Base-by-base conservation (phyloP, 2,888 invertebrate genomes). In the Epinotia ramella region DNA sequence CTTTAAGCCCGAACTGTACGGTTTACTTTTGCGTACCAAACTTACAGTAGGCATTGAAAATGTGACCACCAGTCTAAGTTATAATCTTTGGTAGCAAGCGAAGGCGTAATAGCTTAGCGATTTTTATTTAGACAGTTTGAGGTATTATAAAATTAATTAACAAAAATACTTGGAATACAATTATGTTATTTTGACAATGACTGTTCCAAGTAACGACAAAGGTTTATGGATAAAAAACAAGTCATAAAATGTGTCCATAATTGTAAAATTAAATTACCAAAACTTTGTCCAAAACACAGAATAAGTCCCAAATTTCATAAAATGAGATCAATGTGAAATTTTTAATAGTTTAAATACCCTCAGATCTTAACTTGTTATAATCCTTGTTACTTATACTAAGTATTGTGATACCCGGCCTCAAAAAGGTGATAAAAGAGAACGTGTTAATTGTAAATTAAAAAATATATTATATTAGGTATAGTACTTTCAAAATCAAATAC, bases 241-340 rank as follows among this genome's bases (percentile, higher is more conserved):
- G 53, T 53, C 0, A n/a, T 53, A 53, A 1, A 53, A n/a, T 53
- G 53, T 53, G n/a, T 16, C 33, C 33, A 49, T 12, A 13, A 44
- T 44, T 44, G 44, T 44, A 13, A 13, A 12, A 49, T 16, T 49
- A 3, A 49, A 13, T 49, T 5, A 49, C 16, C 49, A 49, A 28
- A 28, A 2, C 13, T 13, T 16, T 13, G 7, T 4, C 60, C n/a
- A 53, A 65, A 60, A 53, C 1, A 16, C 53, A 20, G 33, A n/a
- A 65, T 20, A 64, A 24, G 46, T 28, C 24, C 11, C 44, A 65
- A 57, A 46, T 57, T 16, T n/a, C 46, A 64, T 12, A 40, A 53
- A 44, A 28, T 75, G 75, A 75, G 75, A 75, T 75, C 75, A 71
- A 60, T 46, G 16, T 60, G 59, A 57, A 67, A 16, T 53, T 53